Base-by-base conservation (phyloP, 2,888 invertebrate species). In the Polyommatus icarus region DNA sequence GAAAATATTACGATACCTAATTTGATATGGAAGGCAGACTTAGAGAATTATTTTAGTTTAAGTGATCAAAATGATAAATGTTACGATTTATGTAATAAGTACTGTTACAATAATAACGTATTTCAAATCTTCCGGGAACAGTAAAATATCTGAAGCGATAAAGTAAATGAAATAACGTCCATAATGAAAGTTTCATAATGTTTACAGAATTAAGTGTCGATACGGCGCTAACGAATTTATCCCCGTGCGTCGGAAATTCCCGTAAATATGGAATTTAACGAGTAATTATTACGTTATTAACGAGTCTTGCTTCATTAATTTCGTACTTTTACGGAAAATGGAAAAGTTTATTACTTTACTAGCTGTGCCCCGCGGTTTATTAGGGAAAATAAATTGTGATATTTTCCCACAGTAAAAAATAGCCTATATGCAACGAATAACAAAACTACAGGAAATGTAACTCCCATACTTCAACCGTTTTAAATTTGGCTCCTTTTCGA, bases 281-380 rank as follows among this genome's bases (percentile, higher is more conserved):
- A 29, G 29, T 18, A 29, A 67, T 67, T 67, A 67, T 67, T 12
- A 29, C 67, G 15, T 67, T 15, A 67, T 67, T 29, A 67, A 67
- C 61, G 61, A 67, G 67, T 67, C 67, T 32, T 18, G 67, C 18
- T 67, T 32, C 67, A 67, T 67, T 67, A 67, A 67, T 29, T 12
- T 29, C 67, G 29, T 32, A 61, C 12, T 18, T 67, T 6, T 0
- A 40, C 40, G 18, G 24, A 18, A 46, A n/a, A 32, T 57, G 10
- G 10, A 59, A 29, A 24, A 32, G 7, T 84, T 76, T 76, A 12
- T 75, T 61, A 57, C 29, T 59, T 61, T 61, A 29, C 46, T 10
- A 46, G 46, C 3, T 46, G 46, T 46, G 46, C 46, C 46, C 46
- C 46, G 46, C 46, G 46, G 46, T 46, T 46, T 46, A 46, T 46